These are phyloP conservation scores for Axis porcinus DNA, from an alignment of 2,113 vertebrate species.

Conservation along the genomic window DNA sequence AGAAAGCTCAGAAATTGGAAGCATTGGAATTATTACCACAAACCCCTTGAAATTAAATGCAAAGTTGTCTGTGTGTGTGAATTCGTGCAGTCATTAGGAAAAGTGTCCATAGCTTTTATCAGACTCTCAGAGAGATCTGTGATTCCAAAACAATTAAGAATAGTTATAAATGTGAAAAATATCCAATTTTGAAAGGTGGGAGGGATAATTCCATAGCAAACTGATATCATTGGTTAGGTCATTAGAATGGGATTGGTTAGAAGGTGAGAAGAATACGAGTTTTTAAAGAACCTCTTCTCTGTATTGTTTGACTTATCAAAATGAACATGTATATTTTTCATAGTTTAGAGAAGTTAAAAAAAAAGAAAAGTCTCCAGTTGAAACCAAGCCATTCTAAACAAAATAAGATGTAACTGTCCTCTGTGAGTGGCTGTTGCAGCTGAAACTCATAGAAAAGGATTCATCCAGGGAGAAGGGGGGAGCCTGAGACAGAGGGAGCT, in stretches of 20 bases:
- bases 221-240: not conserved
- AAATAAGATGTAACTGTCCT: not conserved
- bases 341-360: not conserved
- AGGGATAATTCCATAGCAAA: not conserved
- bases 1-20: not conserved
- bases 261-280: not conserved
- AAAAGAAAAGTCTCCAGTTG: not conserved
- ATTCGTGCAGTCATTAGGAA: not conserved
- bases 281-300: not conserved
- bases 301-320: not conserved
- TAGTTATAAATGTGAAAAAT: not conserved
- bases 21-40: not conserved
- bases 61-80: not conserved
- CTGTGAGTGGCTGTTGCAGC: not conserved
- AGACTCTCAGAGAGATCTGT: not conserved
- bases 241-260: not conserved
- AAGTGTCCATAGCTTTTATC: not conserved
- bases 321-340: not conserved
- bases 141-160: not conserved
- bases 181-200: not conserved
- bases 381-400: not conserved
- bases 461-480: no score
- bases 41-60: not conserved
- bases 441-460: not conserved
- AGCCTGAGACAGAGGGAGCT: not conserved